Evolutionary conservation across 2,797 vertebrate species (phyloP), one percentile per base, ranked within the genome.

Genomic region (Amblyraja radiata): DNA sequence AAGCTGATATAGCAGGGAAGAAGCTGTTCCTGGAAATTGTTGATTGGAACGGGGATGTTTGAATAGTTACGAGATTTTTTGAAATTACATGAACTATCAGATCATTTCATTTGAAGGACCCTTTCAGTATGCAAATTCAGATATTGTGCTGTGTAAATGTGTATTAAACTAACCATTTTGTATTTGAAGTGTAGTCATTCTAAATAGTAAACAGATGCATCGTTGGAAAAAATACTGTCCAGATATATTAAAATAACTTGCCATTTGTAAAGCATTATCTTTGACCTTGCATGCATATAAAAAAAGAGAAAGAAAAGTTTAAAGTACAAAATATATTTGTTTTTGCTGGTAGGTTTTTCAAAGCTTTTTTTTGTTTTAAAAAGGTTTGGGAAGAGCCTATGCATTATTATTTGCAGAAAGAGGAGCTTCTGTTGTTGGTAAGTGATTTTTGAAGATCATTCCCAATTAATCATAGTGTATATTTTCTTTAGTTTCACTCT

Each of bases 391-490:
- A 54, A 97, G 96, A 96, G 96, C 97, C 46, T 99, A 99, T 96
- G 98, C 99, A 16, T 94, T 99, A 95, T 97, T 98, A 94, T 99
- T 99, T 97, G 98, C 97, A 25, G 97, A 98, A 95, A 98, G 98
- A 97, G 99, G 99, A 86, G 99, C 98, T 83, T 97, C 96, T 23
- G 98, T 99, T 92, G 95, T 99, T 94, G 99, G 99, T 99, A 96
- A 97, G 96, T 96, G 94, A 21, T n/a, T 23, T 71, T 80, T 73
- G n/a, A 93, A 28, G 39, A 4, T 13, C 58, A 84, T 39, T 21
- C 32, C 32, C 23, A 32, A 25, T 93, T 74, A 46, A 74, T 1
- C 36, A 91, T 18, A 65, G 6, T 68, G 84, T 21, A 65, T 32
- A 18, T 88, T 63, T 32, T 63, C 46, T 84, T 32, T 18, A 65